Evolutionary conservation across 2,797 vertebrate genomes (phyloP).

Genomic region (Phrynocephalus guinanensis): DNA sequence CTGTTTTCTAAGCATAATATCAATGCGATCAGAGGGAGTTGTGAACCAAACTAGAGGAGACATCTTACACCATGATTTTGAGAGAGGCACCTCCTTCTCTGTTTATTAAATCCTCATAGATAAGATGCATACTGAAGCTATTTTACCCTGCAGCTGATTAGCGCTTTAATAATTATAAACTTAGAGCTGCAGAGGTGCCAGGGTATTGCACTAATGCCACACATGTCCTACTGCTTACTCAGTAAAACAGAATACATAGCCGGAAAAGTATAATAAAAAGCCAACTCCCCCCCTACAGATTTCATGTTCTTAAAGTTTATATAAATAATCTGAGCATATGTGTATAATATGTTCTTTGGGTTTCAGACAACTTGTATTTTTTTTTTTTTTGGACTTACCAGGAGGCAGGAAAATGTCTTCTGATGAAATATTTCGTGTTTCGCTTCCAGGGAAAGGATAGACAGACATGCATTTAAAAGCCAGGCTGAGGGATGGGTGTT

Average conservation of each 20-base stretch:
- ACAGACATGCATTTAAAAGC: constrained; percentile 60
- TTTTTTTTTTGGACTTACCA: constrained; percentile 48
- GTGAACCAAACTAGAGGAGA: too few relatives aligned
- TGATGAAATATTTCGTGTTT: constrained; percentile 62
- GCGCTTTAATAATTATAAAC: too few relatives aligned
- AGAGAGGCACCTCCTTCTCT: too few relatives aligned
- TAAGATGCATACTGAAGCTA: not conserved
- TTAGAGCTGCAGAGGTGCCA: too few relatives aligned
- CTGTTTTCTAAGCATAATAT: too few relatives aligned
- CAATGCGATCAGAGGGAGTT: too few relatives aligned
- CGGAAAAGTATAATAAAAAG: not conserved
- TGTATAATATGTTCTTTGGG: not conserved
- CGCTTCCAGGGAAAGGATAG: constrained; percentile 48
- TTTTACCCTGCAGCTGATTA: too few relatives aligned
- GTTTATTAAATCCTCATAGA: not conserved
- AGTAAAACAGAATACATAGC: not conserved
- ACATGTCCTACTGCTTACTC: not conserved
- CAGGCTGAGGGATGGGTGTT: constrained; percentile 27
- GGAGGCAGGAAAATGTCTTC: constrained; percentile 68
- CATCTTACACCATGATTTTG: too few relatives aligned
- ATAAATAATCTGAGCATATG: not conserved
- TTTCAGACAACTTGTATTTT: constrained; percentile 20
- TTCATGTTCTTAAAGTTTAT: not conserved
- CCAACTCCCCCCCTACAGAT: not conserved
- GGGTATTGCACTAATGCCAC: not conserved